Evolutionary conservation across 2,888 invertebrate species (phyloP).

Genomic region (Pristionchus japonicus): DNA sequence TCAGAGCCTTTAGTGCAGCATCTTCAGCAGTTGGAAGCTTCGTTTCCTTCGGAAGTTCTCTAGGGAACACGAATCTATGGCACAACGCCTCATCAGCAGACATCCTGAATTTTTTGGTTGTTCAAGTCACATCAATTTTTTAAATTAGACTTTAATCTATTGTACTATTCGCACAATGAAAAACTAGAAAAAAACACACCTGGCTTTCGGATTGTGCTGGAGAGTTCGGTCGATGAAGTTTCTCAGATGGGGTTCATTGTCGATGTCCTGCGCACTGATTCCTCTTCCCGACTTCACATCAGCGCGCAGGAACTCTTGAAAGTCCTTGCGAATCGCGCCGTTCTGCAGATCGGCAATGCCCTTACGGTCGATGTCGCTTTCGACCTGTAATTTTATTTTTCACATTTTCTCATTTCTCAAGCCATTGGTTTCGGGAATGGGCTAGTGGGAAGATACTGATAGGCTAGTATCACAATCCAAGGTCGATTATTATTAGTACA

Average conservation of each 20-base stretch:
- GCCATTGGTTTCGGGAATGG: too few species aligned
- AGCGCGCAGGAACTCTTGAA: not conserved
- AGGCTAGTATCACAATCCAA: too few species aligned
- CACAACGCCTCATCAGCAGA: not conserved
- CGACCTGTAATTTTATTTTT: not conserved
- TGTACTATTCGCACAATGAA: too few species aligned
- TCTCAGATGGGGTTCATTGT: not conserved
- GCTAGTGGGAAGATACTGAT: too few species aligned
- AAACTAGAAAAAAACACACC: not conserved
- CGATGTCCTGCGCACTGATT: not conserved
- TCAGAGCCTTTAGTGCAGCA: not conserved
- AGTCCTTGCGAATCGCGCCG: not conserved
- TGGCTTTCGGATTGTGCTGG: not conserved
- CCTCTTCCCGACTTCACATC: not conserved
- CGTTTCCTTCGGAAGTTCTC: not conserved
- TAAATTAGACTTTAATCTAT: too few species aligned
- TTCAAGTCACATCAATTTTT: too few species aligned
- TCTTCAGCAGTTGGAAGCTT: not conserved
- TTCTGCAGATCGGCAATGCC: not conserved
- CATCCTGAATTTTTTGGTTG: not conserved
- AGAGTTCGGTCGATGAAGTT: not conserved
- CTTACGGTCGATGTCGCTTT: not conserved
- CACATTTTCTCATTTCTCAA: not conserved
- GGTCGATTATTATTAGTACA: too few species aligned
- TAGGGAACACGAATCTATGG: not conserved